phyloP scores from a whole-genome alignment of 2,888 invertebrate genomes.

The Polietes domitor region DNA sequence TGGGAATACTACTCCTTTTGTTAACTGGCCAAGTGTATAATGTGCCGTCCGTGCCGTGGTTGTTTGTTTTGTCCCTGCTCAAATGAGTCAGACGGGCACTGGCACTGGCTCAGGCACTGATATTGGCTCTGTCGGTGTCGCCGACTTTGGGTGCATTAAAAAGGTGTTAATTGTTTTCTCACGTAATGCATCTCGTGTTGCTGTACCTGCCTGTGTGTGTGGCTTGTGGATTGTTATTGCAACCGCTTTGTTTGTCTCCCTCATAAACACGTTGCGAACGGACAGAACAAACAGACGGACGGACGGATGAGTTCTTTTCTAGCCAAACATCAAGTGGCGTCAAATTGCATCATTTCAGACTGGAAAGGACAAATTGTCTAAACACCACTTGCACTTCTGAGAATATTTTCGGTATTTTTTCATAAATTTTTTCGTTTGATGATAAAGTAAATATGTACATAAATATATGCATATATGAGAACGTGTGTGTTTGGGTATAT shows the following conservation, averaged over 20 bases:
- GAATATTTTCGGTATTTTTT: too few relatives aligned
- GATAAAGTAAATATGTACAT: too few relatives aligned
- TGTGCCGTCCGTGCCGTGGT: neutral
- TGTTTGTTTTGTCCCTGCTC: neutral
- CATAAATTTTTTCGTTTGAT: too few relatives aligned
- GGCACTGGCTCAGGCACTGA: neutral
- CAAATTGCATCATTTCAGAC: conserved; percentile 38
- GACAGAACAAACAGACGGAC: neutral
- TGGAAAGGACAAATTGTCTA: neutral
- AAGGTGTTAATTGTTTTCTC: conserved; percentile 66
- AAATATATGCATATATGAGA: too few relatives aligned
- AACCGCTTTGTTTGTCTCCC: conserved; percentile 57
- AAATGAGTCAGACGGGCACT: neutral
- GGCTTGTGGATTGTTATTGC: conserved; percentile 41
- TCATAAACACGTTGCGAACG: conserved; percentile 52
- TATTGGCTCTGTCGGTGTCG: neutral
- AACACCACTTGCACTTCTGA: too few relatives aligned
- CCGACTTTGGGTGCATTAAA: conserved; percentile 6
- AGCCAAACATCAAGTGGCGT: conserved; percentile 52
- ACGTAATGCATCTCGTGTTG: conserved; percentile 49
- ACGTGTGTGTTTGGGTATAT: too few relatives aligned
- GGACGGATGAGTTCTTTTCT: neutral
- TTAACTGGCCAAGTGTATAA: neutral
- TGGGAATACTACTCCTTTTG: neutral
- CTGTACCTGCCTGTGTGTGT: neutral